These are phyloP conservation scores for Coregonus suidteri DNA, from an alignment of 2,797 vertebrate genomes.

Conservation along the genomic window DNA sequence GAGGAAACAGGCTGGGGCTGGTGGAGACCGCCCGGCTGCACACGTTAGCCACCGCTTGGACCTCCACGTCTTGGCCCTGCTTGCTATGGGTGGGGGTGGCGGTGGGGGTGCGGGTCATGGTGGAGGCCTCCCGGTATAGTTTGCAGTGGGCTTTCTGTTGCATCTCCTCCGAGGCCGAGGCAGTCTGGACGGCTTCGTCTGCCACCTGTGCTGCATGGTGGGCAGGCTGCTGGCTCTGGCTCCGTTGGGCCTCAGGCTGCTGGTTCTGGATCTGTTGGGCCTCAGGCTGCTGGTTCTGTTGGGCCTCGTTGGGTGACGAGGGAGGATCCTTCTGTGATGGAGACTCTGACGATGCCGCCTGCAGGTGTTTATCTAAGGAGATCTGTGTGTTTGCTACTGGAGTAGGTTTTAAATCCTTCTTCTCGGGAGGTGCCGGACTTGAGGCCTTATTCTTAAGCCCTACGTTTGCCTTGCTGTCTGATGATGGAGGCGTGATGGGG, in stretches of 20 bases:
- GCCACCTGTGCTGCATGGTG: constrained; percentile 33
- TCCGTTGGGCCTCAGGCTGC: no score
- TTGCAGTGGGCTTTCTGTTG: constrained; percentile 51
- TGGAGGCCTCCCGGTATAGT: constrained; percentile 84
- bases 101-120: constrained; percentile 82
- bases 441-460: constrained; percentile 23
- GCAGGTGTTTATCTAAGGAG: constrained; percentile 51
- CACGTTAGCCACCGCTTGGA: constrained; percentile 86
- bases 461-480: constrained; percentile 22
- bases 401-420: constrained; percentile 42
- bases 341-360: neutral
- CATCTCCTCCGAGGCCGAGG: constrained; percentile 42
- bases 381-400: constrained; percentile 33
- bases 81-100: constrained; percentile 48
- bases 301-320: constrained; percentile 26
- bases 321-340: constrained; percentile 43
- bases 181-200: constrained; percentile 35
- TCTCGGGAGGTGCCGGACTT: constrained; percentile 32
- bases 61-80: constrained; percentile 82
- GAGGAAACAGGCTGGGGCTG: constrained; percentile 86
- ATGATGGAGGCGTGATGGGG: constrained; percentile 21
- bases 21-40: constrained; percentile 87
- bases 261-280: neutral
- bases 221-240: neutral
- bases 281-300: neutral